Percentiles rank a stretch among this genome's conserved stretches.
Conservation (phyloP, 2,113 vertebrate genomes). For the Polypterus bichir region DNA sequence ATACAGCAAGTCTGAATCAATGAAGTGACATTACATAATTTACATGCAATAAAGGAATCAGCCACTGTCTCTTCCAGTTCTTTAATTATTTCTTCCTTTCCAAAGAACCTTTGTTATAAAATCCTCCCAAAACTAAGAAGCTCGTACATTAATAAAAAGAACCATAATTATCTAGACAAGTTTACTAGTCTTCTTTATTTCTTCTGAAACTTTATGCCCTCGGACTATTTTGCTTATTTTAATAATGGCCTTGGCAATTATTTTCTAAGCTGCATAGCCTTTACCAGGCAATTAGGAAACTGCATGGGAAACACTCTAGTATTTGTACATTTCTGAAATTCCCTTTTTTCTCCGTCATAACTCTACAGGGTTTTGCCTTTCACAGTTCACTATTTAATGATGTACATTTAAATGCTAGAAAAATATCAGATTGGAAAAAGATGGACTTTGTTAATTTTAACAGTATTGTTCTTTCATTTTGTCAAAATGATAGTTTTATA, state of each 20-base stretch:
- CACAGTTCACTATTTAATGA: not conserved
- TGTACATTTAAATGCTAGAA: too few relatives aligned
- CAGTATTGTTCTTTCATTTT: too few relatives aligned
- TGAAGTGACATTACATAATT: not conserved
- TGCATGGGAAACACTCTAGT: constrained; percentile 21
- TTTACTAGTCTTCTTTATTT: constrained; percentile 23
- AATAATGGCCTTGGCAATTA: constrained; percentile 30
- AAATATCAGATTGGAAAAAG: too few relatives aligned
- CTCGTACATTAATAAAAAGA: constrained; percentile 22
- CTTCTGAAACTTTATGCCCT: constrained; percentile 20
- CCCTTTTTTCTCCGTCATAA: not conserved
- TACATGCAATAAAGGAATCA: constrained; percentile 7
- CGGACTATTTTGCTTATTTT: constrained; percentile 26
- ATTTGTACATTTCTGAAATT: constrained; percentile 6
- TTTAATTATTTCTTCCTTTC: too few relatives aligned
- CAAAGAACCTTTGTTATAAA: too few relatives aligned
- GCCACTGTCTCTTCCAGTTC: too few relatives aligned
- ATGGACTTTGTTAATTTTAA: too few relatives aligned
- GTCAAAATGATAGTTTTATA: too few relatives aligned
- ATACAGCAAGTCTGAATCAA: not conserved
- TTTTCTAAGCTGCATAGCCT: constrained; percentile 26
- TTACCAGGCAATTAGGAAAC: constrained; percentile 28
- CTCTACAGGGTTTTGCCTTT: constrained; percentile 1
- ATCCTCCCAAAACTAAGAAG: constrained; percentile 2
- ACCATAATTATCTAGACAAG: constrained; percentile 24